Percentiles rank a stretch among this genome's conserved stretches.
phyloP scores from a whole-genome alignment of 2,888 invertebrate genomes.

The Lasius platythorax region DNA sequence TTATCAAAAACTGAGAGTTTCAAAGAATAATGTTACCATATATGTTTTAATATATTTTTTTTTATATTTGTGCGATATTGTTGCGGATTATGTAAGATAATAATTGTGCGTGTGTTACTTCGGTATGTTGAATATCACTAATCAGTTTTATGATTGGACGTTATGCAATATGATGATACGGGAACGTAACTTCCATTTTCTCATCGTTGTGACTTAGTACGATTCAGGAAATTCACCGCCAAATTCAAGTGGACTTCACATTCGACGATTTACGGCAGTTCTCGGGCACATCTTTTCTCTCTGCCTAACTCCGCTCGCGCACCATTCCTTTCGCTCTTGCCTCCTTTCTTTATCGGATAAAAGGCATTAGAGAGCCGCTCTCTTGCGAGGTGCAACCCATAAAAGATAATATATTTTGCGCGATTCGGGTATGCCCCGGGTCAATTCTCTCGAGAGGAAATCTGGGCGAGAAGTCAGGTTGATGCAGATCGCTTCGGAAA shows the following conservation, averaged over 20 bases:
- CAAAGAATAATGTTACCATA: neutral
- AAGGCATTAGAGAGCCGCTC: slow-evolving; percentile 72
- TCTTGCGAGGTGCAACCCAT: slow-evolving; percentile 63
- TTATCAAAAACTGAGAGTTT: neutral
- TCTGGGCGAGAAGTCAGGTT: slow-evolving; percentile 56
- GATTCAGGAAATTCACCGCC: slow-evolving; percentile 68
- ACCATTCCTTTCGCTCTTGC: slow-evolving; percentile 29
- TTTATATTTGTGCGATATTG: neutral
- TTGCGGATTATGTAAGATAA: neutral
- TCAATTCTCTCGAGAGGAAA: slow-evolving; percentile 51
- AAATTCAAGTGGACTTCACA: slow-evolving; percentile 74
- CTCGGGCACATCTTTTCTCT: slow-evolving; percentile 47
- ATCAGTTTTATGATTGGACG: slow-evolving; percentile 44
- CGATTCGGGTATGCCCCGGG: slow-evolving; percentile 49
- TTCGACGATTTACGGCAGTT: slow-evolving; percentile 73
- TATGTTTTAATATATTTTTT: neutral
- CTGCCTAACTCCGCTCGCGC: slow-evolving; percentile 32
- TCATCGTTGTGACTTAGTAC: slow-evolving; percentile 53
- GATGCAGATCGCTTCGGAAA: slow-evolving; percentile 62
- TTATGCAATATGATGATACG: slow-evolving; percentile 62
- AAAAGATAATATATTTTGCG: slow-evolving; percentile 73
- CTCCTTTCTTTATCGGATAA: slow-evolving; percentile 67
- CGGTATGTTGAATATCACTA: slow-evolving; percentile 22
- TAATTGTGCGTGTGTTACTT: neutral
- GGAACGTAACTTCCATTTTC: slow-evolving; percentile 62